phyloP scores from a whole-genome alignment of 1,140 invertebrate species.

The Drosophila fuyamai region DNA sequence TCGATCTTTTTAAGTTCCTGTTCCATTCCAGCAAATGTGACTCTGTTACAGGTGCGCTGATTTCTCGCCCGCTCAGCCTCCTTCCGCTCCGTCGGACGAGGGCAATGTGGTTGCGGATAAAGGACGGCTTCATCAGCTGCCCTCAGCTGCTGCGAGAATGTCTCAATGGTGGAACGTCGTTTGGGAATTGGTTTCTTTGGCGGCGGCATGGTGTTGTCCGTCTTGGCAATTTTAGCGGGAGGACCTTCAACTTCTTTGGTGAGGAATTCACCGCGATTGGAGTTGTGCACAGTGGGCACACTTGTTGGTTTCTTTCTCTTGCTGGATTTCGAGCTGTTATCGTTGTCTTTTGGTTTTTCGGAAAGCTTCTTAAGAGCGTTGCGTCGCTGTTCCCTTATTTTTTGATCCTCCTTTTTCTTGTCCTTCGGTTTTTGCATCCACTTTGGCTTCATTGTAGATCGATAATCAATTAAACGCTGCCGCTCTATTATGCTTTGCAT shows the following conservation, averaged over 20 bases:
- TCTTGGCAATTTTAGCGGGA: slow-evolving; percentile 35
- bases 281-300: slow-evolving; percentile 36
- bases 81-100: slow-evolving; percentile 44
- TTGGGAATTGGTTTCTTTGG: slow-evolving; percentile 3
- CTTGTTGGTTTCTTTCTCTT: slow-evolving; percentile 36
- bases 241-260: slow-evolving; percentile 36
- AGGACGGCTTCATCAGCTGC: slow-evolving; percentile 8
- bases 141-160: slow-evolving; percentile 41
- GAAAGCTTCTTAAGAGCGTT: slow-evolving; percentile 63
- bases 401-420: slow-evolving; percentile 35
- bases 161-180: slow-evolving; percentile 34
- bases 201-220: background rate
- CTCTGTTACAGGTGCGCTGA: slow-evolving; percentile 67
- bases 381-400: slow-evolving; percentile 59
- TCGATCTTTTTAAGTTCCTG: slow-evolving; percentile 16
- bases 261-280: slow-evolving; percentile 71
- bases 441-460: slow-evolving; percentile 49
- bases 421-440: slow-evolving; percentile 64
- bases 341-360: slow-evolving; percentile 12
- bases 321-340: background rate
- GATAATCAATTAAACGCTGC: slow-evolving; percentile 39
- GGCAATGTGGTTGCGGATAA: background rate
- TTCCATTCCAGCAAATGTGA: slow-evolving; percentile 71
- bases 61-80: slow-evolving; percentile 46
- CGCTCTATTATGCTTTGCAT: slow-evolving; percentile 18